A percentile compares a stretch with the other conserved stretches of the same genome.
These are phyloP conservation scores for Steinernema hermaphroditum DNA, from an alignment of 2,888 invertebrate genomes.

Conservation along the genomic window DNA sequence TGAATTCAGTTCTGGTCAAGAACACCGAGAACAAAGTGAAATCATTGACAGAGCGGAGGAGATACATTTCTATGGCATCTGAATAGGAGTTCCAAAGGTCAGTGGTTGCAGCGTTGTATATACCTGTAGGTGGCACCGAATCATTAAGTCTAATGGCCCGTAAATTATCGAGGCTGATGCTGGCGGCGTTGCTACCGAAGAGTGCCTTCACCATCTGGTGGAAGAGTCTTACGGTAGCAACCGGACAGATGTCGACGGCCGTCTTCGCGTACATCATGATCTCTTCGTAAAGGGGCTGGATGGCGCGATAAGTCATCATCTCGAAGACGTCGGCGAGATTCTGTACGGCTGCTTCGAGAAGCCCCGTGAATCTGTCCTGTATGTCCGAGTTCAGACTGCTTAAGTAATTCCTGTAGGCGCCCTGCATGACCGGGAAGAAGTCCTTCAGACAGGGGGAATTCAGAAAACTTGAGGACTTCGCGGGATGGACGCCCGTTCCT, in stretches of 20 bases:
- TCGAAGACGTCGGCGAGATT: slow-evolving; percentile 39
- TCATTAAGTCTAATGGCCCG: slow-evolving; percentile 22
- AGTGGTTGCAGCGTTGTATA: no score
- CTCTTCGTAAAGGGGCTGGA: slow-evolving; percentile 47
- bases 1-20: slow-evolving; percentile 39
- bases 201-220: slow-evolving; percentile 49
- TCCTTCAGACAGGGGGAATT: slow-evolving; percentile 36
- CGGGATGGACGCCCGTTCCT: slow-evolving; percentile 47
- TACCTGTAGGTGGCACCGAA: background rate
- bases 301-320: slow-evolving; percentile 36
- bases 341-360: slow-evolving; percentile 40
- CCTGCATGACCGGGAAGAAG: slow-evolving; percentile 9
- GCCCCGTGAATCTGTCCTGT: slow-evolving; percentile 39
- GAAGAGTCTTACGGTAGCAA: slow-evolving; percentile 38
- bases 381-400: slow-evolving; percentile 37
- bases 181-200: slow-evolving; percentile 45
- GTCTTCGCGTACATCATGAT: slow-evolving; percentile 42
- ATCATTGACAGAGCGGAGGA: slow-evolving; percentile 41
- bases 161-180: slow-evolving; percentile 35
- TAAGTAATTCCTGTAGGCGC: slow-evolving; percentile 11
- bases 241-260: slow-evolving; percentile 38
- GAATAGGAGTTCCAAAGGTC: no score
- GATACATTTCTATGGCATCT: slow-evolving; percentile 45
- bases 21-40: slow-evolving; percentile 46
- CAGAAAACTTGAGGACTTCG: slow-evolving; percentile 42